These are phyloP conservation scores for Percopsis omiscomaycus DNA, from an alignment of 2,797 vertebrate genomes.

Conservation along the genomic window DNA sequence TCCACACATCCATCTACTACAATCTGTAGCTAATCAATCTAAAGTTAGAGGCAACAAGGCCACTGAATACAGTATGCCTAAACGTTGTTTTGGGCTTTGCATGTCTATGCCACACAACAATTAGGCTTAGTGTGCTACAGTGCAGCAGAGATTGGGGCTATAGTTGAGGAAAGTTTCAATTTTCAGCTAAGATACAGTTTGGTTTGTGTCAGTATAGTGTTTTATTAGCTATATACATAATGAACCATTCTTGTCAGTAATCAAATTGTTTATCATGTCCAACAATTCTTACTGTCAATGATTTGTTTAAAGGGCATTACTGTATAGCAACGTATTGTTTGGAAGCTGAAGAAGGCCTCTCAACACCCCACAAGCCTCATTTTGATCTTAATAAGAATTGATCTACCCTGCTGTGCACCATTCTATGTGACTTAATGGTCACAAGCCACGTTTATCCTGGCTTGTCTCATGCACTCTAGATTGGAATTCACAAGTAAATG, in stretches of 20 bases:
- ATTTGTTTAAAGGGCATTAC: slow-evolving; percentile 62
- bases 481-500: not conserved
- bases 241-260: not conserved
- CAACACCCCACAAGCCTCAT: slow-evolving; percentile 81
- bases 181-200: not conserved
- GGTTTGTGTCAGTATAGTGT: not conserved
- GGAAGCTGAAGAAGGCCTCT: slow-evolving; percentile 77
- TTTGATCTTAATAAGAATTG: slow-evolving; percentile 89
- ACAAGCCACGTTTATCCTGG: slow-evolving; percentile 73
- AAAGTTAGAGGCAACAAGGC: slow-evolving; percentile 74
- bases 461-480: slow-evolving; percentile 57
- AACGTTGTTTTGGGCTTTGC: slow-evolving; percentile 58
- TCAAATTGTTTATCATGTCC: slow-evolving; percentile 28
- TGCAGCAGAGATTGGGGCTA: slow-evolving; percentile 11
- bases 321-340: slow-evolving; percentile 73
- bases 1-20: slow-evolving; percentile 79
- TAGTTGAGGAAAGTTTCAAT: too few relatives aligned
- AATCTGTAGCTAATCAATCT: slow-evolving; percentile 86
- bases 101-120: slow-evolving; percentile 43
- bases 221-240: slow-evolving; percentile 8
- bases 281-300: slow-evolving; percentile 48
- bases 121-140: slow-evolving; percentile 1
- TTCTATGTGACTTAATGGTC: slow-evolving; percentile 75
- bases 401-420: slow-evolving; percentile 78
- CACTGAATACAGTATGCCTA: slow-evolving; percentile 66